Percentiles rank a stretch among this genome's conserved stretches.
phyloP scores from a whole-genome alignment of 2,888 invertebrate genomes.

The Rotaria socialis region DNA sequence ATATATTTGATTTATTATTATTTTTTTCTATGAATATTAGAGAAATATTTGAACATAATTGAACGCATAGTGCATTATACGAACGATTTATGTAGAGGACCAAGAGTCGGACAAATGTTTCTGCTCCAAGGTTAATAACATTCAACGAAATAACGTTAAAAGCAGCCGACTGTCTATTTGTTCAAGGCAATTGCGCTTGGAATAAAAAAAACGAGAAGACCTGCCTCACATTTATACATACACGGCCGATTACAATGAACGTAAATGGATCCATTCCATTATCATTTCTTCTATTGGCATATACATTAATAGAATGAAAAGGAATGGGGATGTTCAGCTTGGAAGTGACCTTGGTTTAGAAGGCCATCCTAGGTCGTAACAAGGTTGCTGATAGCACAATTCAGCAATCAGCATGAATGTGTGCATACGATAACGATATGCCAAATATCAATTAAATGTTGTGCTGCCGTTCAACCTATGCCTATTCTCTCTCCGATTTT shows the following conservation, averaged over 20 bases:
- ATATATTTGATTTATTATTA: not conserved
- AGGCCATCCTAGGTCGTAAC: constrained; percentile 31
- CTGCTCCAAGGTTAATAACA: constrained; percentile 24
- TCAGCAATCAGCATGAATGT: not conserved
- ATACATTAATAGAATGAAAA: not conserved
- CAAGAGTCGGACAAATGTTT: constrained; percentile 23
- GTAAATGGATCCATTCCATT: not conserved
- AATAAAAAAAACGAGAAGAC: not conserved
- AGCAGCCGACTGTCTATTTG: constrained; percentile 16
- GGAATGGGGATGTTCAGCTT: not conserved
- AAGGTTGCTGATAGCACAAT: constrained; percentile 27
- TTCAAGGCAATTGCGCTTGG: not conserved
- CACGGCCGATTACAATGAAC: not conserved
- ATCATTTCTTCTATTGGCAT: not conserved
- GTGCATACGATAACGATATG: not conserved
- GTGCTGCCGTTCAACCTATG: not conserved
- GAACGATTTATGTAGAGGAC: constrained; percentile 32
- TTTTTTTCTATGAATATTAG: not conserved
- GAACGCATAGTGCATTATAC: not conserved
- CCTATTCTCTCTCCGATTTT: not conserved
- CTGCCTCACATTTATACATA: not conserved
- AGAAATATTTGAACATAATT: not conserved
- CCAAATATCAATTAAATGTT: constrained; percentile 8
- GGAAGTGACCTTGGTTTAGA: constrained; percentile 13
- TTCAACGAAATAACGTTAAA: not conserved